phyloP scores from a whole-genome alignment of 23 tunicate genomes.

The Styela clava region DNA sequence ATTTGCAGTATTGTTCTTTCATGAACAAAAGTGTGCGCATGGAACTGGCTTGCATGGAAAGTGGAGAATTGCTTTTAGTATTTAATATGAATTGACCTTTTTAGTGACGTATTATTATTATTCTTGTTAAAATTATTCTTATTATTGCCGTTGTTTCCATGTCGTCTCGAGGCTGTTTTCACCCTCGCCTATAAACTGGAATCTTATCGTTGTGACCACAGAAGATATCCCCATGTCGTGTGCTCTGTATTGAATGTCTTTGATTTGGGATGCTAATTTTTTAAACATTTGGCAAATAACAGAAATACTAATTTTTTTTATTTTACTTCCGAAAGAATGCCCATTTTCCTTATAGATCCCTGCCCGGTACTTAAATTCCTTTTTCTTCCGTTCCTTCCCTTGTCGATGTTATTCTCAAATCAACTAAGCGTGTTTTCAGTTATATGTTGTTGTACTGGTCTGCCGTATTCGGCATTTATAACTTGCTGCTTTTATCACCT shows the following conservation, averaged over 20 bases:
- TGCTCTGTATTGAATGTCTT: neutral
- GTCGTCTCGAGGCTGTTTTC: neutral
- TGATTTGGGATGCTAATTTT: neutral
- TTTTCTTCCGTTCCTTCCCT: neutral
- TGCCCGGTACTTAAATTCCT: neutral
- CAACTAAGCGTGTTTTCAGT: neutral
- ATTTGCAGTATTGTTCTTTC: neutral
- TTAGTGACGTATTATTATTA: neutral
- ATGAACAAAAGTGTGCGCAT: neutral
- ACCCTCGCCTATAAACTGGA: neutral
- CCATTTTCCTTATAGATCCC: too few species aligned
- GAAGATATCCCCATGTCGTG: neutral
- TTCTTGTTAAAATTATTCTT: neutral
- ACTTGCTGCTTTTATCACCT: neutral
- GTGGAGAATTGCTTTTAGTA: neutral
- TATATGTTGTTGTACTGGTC: neutral
- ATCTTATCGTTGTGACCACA: neutral
- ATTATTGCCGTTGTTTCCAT: neutral
- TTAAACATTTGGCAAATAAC: too few species aligned
- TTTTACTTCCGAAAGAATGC: too few species aligned
- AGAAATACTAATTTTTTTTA: too few species aligned
- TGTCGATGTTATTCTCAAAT: neutral
- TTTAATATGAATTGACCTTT: neutral
- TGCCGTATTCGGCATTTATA: neutral
- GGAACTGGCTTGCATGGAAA: neutral